These are phyloP conservation scores for Drosophila fuyamai DNA, from an alignment of 1,140 invertebrate genomes.

Conservation along the genomic window DNA sequence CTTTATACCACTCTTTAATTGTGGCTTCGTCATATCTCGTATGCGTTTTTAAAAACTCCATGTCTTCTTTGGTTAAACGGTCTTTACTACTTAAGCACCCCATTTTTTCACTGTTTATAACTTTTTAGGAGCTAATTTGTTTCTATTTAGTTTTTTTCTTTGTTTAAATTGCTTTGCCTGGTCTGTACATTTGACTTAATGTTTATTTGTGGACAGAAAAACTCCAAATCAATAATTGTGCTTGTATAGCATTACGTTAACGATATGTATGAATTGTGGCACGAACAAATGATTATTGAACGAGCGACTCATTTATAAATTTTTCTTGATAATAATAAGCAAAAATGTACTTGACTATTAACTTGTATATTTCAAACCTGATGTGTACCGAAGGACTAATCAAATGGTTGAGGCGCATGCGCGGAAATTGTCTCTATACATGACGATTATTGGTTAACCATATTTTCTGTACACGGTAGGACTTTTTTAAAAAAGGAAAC, in stretches of 20 bases:
- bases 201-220: slow-evolving; percentile 49
- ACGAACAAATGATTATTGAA: slow-evolving; percentile 45
- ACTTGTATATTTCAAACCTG: slow-evolving; percentile 71
- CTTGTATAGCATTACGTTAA: slow-evolving; percentile 70
- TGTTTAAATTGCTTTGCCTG: slow-evolving; percentile 47
- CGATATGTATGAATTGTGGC: slow-evolving; percentile 70
- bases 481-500: slow-evolving; percentile 48
- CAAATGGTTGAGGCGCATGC: slow-evolving; percentile 67
- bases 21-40: slow-evolving; percentile 98
- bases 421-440: slow-evolving; percentile 80
- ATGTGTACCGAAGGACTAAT: slow-evolving; percentile 72
- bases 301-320: slow-evolving; percentile 45
- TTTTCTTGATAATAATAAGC: slow-evolving; percentile 53
- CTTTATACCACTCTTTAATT: slow-evolving; percentile 99
- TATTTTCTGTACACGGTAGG: slow-evolving; percentile 75
- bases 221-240: slow-evolving; percentile 63
- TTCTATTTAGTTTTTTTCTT: slow-evolving; percentile 56
- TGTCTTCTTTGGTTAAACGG: slow-evolving; percentile 97
- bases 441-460: slow-evolving; percentile 76
- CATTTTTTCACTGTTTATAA: slow-evolving; percentile 86
- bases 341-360: slow-evolving; percentile 68
- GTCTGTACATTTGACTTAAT: slow-evolving; percentile 60
- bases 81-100: slow-evolving; percentile 97
- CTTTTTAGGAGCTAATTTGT: slow-evolving; percentile 54
- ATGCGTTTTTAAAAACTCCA: slow-evolving; percentile 98